Percentiles rank a stretch among this genome's conserved stretches.
These are phyloP conservation scores for Oncorhynchus masou DNA, from an alignment of 2,113 vertebrate genomes.

Conservation along the genomic window DNA sequence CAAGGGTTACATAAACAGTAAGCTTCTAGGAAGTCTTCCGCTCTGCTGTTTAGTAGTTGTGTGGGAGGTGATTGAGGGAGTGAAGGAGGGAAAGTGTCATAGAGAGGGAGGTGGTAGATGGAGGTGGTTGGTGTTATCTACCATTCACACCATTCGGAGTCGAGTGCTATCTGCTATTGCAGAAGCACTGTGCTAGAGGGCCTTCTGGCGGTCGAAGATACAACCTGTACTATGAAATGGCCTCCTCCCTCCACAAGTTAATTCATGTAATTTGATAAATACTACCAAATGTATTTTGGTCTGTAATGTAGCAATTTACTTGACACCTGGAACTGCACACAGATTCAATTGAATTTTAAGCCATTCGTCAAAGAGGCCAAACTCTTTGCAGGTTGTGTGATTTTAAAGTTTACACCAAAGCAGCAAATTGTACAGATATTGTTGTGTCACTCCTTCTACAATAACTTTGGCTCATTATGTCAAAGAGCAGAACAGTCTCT, in stretches of 20 bases:
- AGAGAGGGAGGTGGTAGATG: too few relatives aligned
- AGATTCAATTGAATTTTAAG: too few relatives aligned
- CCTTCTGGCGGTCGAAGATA: neutral
- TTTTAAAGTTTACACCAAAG: neutral
- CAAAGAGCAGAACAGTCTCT: neutral
- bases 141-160: neutral
- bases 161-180: constrained; percentile 21
- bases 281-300: neutral
- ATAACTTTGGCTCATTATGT: neutral
- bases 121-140: constrained; percentile 44
- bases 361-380: too few relatives aligned
- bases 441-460: constrained; percentile 6
- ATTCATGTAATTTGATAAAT: neutral
- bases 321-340: too few relatives aligned
- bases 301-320: too few relatives aligned
- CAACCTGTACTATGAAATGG: neutral
- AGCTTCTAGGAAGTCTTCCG: neutral
- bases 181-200: constrained; percentile 24
- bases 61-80: neutral
- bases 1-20: constrained; percentile 1
- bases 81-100: neutral
- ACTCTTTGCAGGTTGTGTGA: neutral
- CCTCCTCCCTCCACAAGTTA: neutral
- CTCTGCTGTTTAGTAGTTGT: neutral
- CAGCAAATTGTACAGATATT: constrained; percentile 9